Evolutionary conservation across 2,797 vertebrate species (phyloP).

Genomic region (Siniperca undulata): DNA sequence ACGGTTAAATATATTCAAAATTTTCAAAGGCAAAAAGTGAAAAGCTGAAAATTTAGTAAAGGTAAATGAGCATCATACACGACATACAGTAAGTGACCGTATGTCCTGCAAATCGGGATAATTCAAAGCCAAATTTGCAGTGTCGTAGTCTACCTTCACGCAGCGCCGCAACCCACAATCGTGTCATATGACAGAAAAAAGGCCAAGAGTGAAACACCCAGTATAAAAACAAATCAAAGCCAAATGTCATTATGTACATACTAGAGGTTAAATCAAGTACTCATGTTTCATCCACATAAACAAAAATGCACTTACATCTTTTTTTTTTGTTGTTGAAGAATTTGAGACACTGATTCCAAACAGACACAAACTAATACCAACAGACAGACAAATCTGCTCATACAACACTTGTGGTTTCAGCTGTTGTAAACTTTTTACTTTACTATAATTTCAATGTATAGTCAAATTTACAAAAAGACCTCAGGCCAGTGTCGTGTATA

Average conservation of each 20-base stretch:
- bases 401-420: constrained; percentile 60
- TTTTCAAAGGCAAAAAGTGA: constrained; percentile 56
- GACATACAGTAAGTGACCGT: constrained; percentile 27
- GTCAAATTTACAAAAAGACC: background rate
- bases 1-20: constrained; percentile 31
- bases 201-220: constrained; percentile 84
- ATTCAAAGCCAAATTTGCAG: constrained; percentile 59
- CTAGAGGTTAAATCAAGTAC: constrained; percentile 82
- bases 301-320: constrained; percentile 73
- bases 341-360: constrained; percentile 70
- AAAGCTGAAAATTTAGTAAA: constrained; percentile 29
- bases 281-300: constrained; percentile 73
- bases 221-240: constrained; percentile 83
- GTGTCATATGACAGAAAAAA: constrained; percentile 78
- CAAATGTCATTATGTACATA: constrained; percentile 88
- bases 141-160: constrained; percentile 55
- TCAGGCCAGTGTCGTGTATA: background rate
- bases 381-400: constrained; percentile 63
- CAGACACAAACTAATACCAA: constrained; percentile 62
- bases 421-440: constrained; percentile 54
- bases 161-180: constrained; percentile 48
- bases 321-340: constrained; percentile 37
- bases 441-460: constrained; percentile 1
- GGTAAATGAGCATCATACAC: constrained; percentile 34
- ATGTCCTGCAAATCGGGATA: constrained; percentile 22